Evolutionary conservation across 2,797 vertebrate genomes (phyloP).

Genomic region (Sparus aurata): DNA sequence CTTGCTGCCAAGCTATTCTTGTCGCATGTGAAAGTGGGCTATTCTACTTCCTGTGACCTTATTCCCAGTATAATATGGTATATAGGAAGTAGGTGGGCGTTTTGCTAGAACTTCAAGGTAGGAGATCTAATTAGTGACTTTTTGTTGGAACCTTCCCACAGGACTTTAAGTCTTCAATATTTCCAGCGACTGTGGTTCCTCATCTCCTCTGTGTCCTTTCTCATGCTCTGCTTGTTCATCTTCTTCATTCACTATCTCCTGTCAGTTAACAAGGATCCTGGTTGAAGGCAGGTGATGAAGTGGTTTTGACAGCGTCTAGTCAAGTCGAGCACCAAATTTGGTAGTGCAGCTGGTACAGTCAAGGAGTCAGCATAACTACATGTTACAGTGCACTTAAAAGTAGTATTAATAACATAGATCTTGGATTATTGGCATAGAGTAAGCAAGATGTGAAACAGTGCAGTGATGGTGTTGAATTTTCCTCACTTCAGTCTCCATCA

Average conservation of each 20-base stretch:
- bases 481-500: background rate
- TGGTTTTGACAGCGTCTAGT: conserved; percentile 43
- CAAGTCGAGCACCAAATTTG: conserved; percentile 68
- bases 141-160: conserved; percentile 49
- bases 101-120: conserved; percentile 51
- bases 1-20: conserved; percentile 25
- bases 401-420: background rate
- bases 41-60: conserved; percentile 55
- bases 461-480: background rate
- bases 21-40: conserved; percentile 63
- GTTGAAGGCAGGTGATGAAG: conserved; percentile 57
- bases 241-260: conserved; percentile 22
- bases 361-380: conserved; percentile 1
- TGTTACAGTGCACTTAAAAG: background rate
- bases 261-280: conserved; percentile 31
- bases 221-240: conserved; percentile 9
- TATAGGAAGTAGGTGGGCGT: conserved; percentile 45
- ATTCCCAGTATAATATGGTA: conserved; percentile 35
- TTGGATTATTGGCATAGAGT: background rate
- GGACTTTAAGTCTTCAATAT: conserved; percentile 38
- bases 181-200: conserved; percentile 12
- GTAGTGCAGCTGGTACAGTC: conserved; percentile 47
- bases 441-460: conserved; percentile 7
- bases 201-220: background rate
- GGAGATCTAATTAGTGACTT: conserved; percentile 61